A percentile compares a stretch with the other conserved stretches of the same genome.
Conservation (phyloP, 2,888 invertebrate genomes). For the Tribolium freemani region DNA sequence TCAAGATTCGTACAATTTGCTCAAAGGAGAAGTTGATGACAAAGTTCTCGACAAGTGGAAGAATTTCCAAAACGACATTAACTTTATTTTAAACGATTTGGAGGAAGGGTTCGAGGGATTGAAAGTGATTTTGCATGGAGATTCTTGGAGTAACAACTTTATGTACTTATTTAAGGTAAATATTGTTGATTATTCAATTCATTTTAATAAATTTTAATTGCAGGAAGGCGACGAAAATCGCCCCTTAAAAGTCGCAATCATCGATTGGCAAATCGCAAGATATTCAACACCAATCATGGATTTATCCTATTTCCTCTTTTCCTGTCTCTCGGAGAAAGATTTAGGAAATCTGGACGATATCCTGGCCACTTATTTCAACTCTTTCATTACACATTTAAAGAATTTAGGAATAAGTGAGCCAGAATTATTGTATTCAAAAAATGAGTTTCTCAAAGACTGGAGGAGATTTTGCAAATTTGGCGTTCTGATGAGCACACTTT, state of each 20-base stretch:
- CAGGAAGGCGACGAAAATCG: not conserved
- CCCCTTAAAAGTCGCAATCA: conserved; percentile 11
- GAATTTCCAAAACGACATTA: not conserved
- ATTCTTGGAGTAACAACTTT: conserved; percentile 45
- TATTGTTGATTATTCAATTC: conserved; percentile 41
- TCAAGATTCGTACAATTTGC: not conserved
- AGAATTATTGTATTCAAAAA: not conserved
- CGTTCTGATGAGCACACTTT: not conserved
- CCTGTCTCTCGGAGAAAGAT: not conserved
- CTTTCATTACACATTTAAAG: conserved; percentile 8
- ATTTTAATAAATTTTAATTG: conserved; percentile 42
- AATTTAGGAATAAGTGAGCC: not conserved
- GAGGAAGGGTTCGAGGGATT: not conserved
- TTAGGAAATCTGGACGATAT: conserved; percentile 1
- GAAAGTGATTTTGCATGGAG: conserved; percentile 39
- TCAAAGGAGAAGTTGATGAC: conserved; percentile 13
- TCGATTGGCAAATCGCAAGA: conserved; percentile 40
- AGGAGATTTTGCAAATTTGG: conserved; percentile 10
- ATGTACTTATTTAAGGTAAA: conserved; percentile 13
- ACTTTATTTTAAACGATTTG: not conserved
- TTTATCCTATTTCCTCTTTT: conserved; percentile 33
- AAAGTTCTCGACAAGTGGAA: not conserved
- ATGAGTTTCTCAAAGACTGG: conserved; percentile 20
- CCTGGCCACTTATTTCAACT: not conserved
- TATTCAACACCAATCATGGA: conserved; percentile 29